Evolutionary conservation across 2,113 vertebrate species (phyloP).

Genomic region (Todiramphus chloris): DNA sequence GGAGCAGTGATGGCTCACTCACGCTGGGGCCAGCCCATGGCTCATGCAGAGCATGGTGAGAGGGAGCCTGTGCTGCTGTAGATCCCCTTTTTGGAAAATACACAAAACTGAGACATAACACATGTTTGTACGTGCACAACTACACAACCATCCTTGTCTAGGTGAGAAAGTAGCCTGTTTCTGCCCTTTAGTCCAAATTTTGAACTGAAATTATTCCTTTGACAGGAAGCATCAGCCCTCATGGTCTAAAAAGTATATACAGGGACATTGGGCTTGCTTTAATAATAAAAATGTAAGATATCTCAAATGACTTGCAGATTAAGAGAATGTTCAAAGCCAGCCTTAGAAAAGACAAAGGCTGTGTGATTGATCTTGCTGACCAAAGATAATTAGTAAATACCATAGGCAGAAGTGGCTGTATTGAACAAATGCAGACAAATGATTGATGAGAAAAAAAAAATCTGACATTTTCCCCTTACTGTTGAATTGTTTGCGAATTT

Average conservation of each 20-base stretch:
- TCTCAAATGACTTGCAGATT: neutral
- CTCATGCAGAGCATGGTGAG: neutral
- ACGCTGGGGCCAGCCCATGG: neutral
- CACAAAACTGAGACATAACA: neutral
- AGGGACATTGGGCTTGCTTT: neutral
- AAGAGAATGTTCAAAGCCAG: neutral
- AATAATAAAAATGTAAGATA: neutral
- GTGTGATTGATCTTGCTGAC: neutral
- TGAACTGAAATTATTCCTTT: neutral
- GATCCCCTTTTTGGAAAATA: neutral
- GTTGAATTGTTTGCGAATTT: neutral
- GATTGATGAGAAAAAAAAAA: neutral
- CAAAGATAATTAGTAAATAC: neutral
- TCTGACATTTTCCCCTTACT: neutral
- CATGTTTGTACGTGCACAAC: neutral
- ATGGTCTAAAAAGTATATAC: neutral
- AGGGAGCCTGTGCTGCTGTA: neutral
- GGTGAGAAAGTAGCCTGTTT: neutral
- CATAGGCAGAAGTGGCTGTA: neutral
- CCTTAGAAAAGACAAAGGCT: neutral
- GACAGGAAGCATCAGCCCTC: neutral
- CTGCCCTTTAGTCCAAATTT: neutral
- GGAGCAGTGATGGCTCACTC: neutral
- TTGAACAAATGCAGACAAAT: neutral
- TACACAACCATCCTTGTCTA: neutral